phyloP scores from a whole-genome alignment of 2,797 vertebrate genomes.

The Rhinatrema bivittatum region DNA sequence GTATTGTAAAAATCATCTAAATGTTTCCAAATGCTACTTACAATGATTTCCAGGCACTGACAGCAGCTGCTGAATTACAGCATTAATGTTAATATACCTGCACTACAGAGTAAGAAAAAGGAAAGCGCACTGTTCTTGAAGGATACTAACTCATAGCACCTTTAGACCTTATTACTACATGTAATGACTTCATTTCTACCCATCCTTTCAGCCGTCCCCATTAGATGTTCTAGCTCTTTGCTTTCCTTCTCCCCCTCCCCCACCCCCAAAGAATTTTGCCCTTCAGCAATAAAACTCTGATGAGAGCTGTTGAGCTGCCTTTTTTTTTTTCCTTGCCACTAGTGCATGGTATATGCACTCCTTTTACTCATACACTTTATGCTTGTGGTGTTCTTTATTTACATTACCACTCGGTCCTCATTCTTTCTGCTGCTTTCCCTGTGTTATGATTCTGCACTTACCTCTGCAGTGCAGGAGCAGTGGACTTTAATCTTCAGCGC shows the following conservation, averaged over 20 bases:
- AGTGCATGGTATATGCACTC: too few species aligned
- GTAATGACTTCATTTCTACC: neutral
- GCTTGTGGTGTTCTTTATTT: too few species aligned
- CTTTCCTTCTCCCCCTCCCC: too few species aligned
- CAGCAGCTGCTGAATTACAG: slow-evolving; percentile 9
- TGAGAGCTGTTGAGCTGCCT: neutral
- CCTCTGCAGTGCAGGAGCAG: too few species aligned
- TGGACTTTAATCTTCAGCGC: too few species aligned
- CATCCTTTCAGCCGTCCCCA: neutral
- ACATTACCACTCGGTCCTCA: too few species aligned
- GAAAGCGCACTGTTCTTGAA: too few species aligned
- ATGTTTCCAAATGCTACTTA: slow-evolving; percentile 32
- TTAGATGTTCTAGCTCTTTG: neutral
- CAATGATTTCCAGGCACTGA: slow-evolving; percentile 26
- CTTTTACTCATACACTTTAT: too few species aligned
- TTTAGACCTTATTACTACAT: neutral
- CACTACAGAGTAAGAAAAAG: slow-evolving; percentile 2
- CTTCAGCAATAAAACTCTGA: neutral
- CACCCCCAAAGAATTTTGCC: neutral
- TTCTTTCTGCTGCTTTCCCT: too few species aligned
- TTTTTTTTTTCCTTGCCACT: neutral
- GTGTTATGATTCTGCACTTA: too few species aligned
- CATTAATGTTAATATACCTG: slow-evolving; percentile 19
- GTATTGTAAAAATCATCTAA: slow-evolving; percentile 33
- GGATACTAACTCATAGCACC: neutral